Percentiles rank a stretch among this genome's conserved stretches.
Evolutionary conservation across 2,888 invertebrate genomes (phyloP).

Genomic region (Drosophila subsilvestris): DNA sequence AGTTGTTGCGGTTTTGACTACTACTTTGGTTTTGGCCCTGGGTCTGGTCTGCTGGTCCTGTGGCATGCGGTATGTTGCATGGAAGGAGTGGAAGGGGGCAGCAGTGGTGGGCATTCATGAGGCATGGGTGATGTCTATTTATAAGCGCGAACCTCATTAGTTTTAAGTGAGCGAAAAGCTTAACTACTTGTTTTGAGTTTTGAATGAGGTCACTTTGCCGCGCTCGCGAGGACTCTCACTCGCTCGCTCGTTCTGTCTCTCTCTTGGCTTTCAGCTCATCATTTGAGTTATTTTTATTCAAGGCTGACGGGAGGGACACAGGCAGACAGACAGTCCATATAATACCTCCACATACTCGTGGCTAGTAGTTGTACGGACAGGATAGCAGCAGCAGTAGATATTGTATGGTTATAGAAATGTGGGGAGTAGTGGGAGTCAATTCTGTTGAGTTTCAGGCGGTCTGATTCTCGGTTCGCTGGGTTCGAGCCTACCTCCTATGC

Average conservation of each 20-base stretch:
- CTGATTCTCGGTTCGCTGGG: slow-evolving; percentile 54
- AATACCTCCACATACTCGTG: neutral
- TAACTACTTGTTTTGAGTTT: slow-evolving; percentile 79
- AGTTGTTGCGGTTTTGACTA: slow-evolving; percentile 44
- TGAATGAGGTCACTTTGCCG: slow-evolving; percentile 73
- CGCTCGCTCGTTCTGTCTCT: neutral
- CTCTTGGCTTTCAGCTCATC: slow-evolving; percentile 59
- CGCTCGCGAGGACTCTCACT: slow-evolving; percentile 27
- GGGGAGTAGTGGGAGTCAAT: slow-evolving; percentile 10
- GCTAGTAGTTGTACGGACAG: neutral
- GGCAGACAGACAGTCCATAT: slow-evolving; percentile 1
- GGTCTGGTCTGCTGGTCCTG: slow-evolving; percentile 10
- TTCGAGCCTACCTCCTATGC: slow-evolving; percentile 13
- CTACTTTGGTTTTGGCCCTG: slow-evolving; percentile 27
- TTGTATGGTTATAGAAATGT: neutral
- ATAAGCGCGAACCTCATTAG: slow-evolving; percentile 75
- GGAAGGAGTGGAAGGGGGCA: too few relatives aligned
- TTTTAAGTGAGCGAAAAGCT: slow-evolving; percentile 77
- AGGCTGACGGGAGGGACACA: slow-evolving; percentile 63
- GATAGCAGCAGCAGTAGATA: neutral
- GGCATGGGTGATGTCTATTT: slow-evolving; percentile 59
- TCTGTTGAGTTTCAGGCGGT: slow-evolving; percentile 34
- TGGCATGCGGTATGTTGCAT: neutral
- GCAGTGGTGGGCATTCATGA: neutral
- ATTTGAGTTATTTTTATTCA: slow-evolving; percentile 74